Evolutionary conservation across 2,888 invertebrate genomes (phyloP), one percentile per base, ranked within the genome.

Genomic region (Leptogaster cylindrica): DNA sequence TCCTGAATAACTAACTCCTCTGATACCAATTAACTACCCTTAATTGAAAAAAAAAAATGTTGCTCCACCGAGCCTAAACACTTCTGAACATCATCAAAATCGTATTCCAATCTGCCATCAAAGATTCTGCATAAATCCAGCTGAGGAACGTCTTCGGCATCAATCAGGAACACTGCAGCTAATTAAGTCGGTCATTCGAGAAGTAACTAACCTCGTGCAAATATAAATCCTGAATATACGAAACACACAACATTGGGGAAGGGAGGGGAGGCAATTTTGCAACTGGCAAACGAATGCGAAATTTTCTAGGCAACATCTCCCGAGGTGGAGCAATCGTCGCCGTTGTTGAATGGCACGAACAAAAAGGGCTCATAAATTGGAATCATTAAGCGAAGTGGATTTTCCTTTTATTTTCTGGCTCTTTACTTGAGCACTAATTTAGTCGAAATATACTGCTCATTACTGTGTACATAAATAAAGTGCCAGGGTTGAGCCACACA

Each of bases 401-500:
- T 58, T 55, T 48, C 55, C 50, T 65, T 65, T 65, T 65, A 65
- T 65, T 65, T 65, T 65, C 65, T 65, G 65, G 50, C 50, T 65
- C 65, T 65, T 65, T 50, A 65, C 39, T 65, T 65, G 48, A 65
- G 36, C 65, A 52, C 58, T 69, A 67, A 69, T 69, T 69, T 67
- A 69, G 58, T 63, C 65, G 67, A 64, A 67, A 46, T 46, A 65
- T 64, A 46, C 65, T 58, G 58, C 69, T 67, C 69, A 69, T 69
- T 69, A 69, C 64, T 33, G 65, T 16, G 61, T 51, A 65, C 67
- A 69, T 69, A 69, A 69, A 69, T 69, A 67, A 65, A 6, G 48
- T 25, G 14, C 25, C 51, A 10, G 28, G 23, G 44, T 28, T 28
- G 36, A 51, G 66, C 67, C 65, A 44, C 68, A 67, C 52, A 66